Percentiles rank a stretch among this genome's conserved stretches.
phyloP scores from a whole-genome alignment of 2,797 vertebrate genomes.

The Spinus pinus region DNA sequence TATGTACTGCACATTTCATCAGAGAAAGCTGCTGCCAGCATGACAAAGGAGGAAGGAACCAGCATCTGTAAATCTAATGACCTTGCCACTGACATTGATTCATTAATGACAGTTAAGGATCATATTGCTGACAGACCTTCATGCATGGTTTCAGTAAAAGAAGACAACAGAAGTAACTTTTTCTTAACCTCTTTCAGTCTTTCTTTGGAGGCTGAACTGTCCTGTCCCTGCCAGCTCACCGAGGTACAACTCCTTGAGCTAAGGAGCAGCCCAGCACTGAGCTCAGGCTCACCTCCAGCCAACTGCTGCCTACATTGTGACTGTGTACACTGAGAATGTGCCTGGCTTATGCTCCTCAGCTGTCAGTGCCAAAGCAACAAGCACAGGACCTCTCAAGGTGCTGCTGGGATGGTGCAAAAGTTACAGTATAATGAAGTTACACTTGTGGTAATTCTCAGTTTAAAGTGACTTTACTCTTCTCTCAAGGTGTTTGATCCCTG shows the following conservation, averaged over 20 bases:
- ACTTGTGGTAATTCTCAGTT: neutral
- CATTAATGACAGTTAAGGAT: neutral
- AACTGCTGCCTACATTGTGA: accelerated
- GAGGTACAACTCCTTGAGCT: neutral
- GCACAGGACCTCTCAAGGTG: neutral
- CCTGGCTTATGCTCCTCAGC: neutral
- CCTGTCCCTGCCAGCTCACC: neutral
- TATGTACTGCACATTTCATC: neutral
- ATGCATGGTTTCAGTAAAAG: neutral
- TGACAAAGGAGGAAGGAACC: neutral
- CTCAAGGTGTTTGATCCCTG: neutral
- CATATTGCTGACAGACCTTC: neutral
- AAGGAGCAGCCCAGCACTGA: neutral
- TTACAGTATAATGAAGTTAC: neutral
- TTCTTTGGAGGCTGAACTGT: neutral
- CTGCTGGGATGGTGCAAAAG: neutral
- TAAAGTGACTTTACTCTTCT: neutral
- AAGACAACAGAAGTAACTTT: neutral
- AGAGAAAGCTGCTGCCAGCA: neutral
- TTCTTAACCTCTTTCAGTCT: neutral
- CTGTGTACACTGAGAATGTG: neutral
- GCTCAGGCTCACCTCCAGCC: neutral
- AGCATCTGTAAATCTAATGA: neutral
- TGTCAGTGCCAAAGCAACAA: neutral
- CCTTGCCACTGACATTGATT: neutral